Conservation (phyloP, 2,113 vertebrate genomes). For the Rana temporaria region DNA sequence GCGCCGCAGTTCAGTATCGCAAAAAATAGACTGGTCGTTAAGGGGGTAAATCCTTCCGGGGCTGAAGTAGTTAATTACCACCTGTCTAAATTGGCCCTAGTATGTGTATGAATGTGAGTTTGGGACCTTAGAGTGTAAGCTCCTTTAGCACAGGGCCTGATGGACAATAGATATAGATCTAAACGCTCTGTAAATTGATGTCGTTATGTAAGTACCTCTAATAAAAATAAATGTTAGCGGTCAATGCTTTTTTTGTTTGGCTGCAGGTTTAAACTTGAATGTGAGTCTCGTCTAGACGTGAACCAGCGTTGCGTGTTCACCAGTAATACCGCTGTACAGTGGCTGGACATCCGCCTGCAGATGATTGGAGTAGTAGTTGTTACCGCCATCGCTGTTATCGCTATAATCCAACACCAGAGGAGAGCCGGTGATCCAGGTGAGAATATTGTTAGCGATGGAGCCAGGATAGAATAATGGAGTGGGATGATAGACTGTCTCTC, state of each 20-base stretch:
- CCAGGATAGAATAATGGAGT: neutral
- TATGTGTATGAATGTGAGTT: no score
- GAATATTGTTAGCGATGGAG: neutral
- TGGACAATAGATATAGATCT: no score
- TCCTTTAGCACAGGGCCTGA: no score
- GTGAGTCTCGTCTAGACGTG: slow-evolving; percentile 79
- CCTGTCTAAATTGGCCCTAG: no score
- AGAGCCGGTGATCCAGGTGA: slow-evolving; percentile 85
- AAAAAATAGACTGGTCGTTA: no score
- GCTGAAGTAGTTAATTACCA: no score
- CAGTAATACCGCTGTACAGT: slow-evolving; percentile 83
- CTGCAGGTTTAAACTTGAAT: slow-evolving; percentile 88
- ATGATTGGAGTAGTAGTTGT: slow-evolving; percentile 90
- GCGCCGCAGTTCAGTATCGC: no score
- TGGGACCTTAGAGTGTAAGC: no score
- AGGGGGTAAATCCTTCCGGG: no score
- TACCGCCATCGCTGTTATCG: slow-evolving; percentile 81
- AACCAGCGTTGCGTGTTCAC: slow-evolving; percentile 94
- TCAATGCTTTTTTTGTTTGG: neutral
- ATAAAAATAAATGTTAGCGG: neutral
- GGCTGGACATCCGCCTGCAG: slow-evolving; percentile 95
- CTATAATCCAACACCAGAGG: slow-evolving; percentile 86
- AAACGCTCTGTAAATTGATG: no score
- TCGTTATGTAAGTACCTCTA: no score
- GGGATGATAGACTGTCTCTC: neutral